These are phyloP conservation scores for Palaemon carinicauda DNA, from an alignment of 1,140 invertebrate species.

Conservation along the genomic window DNA sequence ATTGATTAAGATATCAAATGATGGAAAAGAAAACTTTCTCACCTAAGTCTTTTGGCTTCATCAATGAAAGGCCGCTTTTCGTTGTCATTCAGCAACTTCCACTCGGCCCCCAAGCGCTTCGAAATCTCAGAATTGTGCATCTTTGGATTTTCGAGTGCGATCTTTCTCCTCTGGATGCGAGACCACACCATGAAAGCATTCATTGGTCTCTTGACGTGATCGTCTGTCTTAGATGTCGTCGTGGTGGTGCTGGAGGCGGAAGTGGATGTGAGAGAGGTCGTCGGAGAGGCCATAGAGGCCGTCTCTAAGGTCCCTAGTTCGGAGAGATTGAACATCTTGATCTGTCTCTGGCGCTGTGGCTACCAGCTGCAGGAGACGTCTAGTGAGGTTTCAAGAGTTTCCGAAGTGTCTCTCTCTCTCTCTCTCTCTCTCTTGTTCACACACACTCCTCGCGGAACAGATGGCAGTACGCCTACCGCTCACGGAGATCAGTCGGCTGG, in stretches of 20 bases:
- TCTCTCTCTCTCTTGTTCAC: neutral
- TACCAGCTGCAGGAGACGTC: neutral
- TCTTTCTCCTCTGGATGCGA: slow-evolving; percentile 94
- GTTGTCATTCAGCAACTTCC: slow-evolving; percentile 94
- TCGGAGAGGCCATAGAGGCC: slow-evolving; percentile 54
- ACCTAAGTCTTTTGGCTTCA: slow-evolving; percentile 92
- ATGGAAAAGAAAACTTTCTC: slow-evolving; percentile 60
- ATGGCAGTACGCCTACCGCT: no score
- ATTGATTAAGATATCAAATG: neutral
- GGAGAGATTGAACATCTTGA: slow-evolving; percentile 43
- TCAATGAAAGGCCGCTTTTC: slow-evolving; percentile 99
- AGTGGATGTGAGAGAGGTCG: slow-evolving; percentile 61
- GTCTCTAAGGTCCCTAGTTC: slow-evolving; percentile 39
- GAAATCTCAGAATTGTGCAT: slow-evolving; percentile 99
- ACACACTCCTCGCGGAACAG: no score
- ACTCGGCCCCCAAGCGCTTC: slow-evolving; percentile 96
- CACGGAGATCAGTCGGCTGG: no score
- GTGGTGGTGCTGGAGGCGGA: slow-evolving; percentile 53
- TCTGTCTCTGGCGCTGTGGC: neutral
- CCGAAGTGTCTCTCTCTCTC: neutral
- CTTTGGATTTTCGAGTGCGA: slow-evolving; percentile 99
- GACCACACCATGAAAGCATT: slow-evolving; percentile 99
- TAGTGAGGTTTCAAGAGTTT: neutral
- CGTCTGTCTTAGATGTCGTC: slow-evolving; percentile 62
- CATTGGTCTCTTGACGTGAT: slow-evolving; percentile 98